These are phyloP conservation scores for Camptogramma bilineatum DNA, from an alignment of 2,888 invertebrate species.

Conservation along the genomic window DNA sequence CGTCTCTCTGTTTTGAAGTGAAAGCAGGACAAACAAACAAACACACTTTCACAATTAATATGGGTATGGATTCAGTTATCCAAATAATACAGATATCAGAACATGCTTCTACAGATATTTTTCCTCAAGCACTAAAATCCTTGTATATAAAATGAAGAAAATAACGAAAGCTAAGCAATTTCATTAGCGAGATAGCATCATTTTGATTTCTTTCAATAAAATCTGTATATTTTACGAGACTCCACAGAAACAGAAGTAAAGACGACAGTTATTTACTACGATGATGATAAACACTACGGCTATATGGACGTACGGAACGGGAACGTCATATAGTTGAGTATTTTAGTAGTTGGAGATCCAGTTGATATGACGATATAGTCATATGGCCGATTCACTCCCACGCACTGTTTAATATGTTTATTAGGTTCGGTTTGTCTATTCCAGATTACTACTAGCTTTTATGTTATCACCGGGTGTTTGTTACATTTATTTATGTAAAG, in stretches of 20 bases:
- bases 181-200: neutral
- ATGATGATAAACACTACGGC: constrained; percentile 18
- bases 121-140: neutral
- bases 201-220: neutral
- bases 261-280: constrained; percentile 7
- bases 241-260: constrained; percentile 5
- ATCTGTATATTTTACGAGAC: neutral
- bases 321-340: constrained; percentile 20
- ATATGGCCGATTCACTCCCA: constrained; percentile 24
- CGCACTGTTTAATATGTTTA: constrained; percentile 26
- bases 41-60: too few relatives aligned
- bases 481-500: constrained; percentile 16
- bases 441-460: constrained; percentile 23
- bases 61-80: too few relatives aligned
- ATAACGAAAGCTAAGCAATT: neutral
- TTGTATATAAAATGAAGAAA: neutral
- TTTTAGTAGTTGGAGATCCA: constrained; percentile 32
- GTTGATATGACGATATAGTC: constrained; percentile 23
- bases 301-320: neutral
- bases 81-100: too few relatives aligned
- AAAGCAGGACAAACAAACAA: too few relatives aligned
- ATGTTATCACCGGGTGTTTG: constrained; percentile 21
- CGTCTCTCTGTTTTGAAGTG: too few relatives aligned
- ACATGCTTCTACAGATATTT: neutral
- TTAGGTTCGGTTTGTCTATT: constrained; percentile 22